Percentiles rank a stretch among this genome's conserved stretches.
These are phyloP conservation scores for Hemithea aestivaria DNA, from an alignment of 2,888 invertebrate genomes.

Conservation along the genomic window DNA sequence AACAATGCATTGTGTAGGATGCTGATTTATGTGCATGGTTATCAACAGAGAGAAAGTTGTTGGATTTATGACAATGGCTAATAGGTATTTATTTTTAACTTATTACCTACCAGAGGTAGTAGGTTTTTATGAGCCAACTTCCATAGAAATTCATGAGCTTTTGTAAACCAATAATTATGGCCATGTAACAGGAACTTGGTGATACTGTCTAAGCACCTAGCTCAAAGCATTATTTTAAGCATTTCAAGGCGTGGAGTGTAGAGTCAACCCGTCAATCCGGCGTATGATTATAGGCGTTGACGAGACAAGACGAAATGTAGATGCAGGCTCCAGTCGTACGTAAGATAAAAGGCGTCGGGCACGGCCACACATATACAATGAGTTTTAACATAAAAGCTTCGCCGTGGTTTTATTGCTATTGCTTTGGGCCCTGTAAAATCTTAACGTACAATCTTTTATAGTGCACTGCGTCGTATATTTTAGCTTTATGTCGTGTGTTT, in stretches of 20 bases:
- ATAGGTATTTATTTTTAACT: no score
- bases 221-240: slow-evolving; percentile 13
- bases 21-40: slow-evolving; percentile 11
- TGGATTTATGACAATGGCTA: slow-evolving; percentile 5
- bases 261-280: slow-evolving; percentile 20
- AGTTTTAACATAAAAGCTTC: slow-evolving; percentile 56
- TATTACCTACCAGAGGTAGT: no score
- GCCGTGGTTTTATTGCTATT: slow-evolving; percentile 60
- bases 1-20: slow-evolving; percentile 16
- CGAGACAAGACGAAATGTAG: slow-evolving; percentile 27
- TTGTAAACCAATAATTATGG: no score
- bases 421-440: slow-evolving; percentile 57
- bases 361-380: slow-evolving; percentile 57
- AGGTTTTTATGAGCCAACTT: no score
- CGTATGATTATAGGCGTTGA: slow-evolving; percentile 19
- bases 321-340: slow-evolving; percentile 23
- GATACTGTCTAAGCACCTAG: neutral
- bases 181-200: no score
- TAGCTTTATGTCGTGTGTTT: slow-evolving; percentile 57
- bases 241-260: slow-evolving; percentile 4
- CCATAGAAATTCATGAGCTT: no score
- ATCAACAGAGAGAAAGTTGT: slow-evolving; percentile 9
- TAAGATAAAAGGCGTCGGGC: slow-evolving; percentile 30
- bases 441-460: slow-evolving; percentile 64
- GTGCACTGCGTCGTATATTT: slow-evolving; percentile 60